These are phyloP conservation scores for Enteromius afrohamiltoni DNA, from an alignment of 2,797 vertebrate genomes.

Conservation along the genomic window DNA sequence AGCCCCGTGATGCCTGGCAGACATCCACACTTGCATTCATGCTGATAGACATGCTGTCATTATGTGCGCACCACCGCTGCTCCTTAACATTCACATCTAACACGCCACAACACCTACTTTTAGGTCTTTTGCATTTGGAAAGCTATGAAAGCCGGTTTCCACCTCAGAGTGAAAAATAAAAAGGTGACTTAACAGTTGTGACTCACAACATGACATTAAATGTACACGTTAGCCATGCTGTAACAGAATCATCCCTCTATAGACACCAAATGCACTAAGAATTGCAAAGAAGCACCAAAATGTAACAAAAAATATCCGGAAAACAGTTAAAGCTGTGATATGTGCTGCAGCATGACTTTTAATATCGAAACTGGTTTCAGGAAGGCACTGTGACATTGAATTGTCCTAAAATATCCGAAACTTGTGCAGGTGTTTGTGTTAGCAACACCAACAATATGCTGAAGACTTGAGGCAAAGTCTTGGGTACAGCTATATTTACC, in stretches of 20 bases:
- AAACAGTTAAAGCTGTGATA: not conserved
- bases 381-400: not conserved
- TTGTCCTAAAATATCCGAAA: not conserved
- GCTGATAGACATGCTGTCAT: constrained; percentile 21
- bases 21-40: constrained; percentile 12
- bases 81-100: constrained; percentile 27
- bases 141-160: not conserved
- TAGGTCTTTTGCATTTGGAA: constrained; percentile 11
- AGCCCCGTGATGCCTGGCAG: constrained; percentile 13
- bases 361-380: not conserved
- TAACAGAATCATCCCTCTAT: not conserved
- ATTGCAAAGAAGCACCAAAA: not conserved
- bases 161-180: not conserved
- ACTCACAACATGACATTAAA: not conserved
- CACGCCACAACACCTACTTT: constrained; percentile 16
- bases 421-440: constrained; percentile 14
- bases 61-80: not conserved
- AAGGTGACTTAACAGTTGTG: not conserved
- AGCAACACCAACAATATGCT: constrained; percentile 44
- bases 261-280: not conserved
- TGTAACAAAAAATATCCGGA: not conserved
- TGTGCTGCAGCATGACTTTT: not conserved
- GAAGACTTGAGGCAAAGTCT: constrained; percentile 55
- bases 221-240: not conserved
- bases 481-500: constrained; percentile 75